A percentile compares a stretch with the other conserved stretches of the same genome.
Conservation (phyloP, 1,140 invertebrate species). For the Gerris buenoi region DNA sequence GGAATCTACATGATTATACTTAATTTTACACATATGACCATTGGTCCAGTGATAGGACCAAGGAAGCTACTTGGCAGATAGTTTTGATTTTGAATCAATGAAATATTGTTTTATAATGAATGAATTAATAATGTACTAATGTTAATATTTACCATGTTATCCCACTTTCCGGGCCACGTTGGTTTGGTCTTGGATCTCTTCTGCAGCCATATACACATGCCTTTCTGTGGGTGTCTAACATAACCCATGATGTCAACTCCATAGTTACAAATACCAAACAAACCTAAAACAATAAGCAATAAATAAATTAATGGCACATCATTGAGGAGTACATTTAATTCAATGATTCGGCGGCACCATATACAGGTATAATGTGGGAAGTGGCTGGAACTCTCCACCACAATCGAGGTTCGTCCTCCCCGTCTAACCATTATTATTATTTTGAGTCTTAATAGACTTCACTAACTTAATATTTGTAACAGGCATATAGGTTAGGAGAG, state of each 20-base stretch:
- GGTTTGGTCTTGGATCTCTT: conserved; percentile 77
- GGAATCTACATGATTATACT: neutral
- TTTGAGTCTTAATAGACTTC: no score
- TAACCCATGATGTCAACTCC: conserved; percentile 91
- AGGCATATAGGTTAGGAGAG: no score
- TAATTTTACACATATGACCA: neutral
- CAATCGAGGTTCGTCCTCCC: no score
- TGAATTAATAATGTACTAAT: conserved; percentile 15
- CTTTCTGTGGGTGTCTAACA: conserved; percentile 63
- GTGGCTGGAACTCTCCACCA: no score
- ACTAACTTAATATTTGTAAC: no score
- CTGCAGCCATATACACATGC: conserved; percentile 83
- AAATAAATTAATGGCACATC: no score
- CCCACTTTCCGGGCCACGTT: conserved; percentile 88
- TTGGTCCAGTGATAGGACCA: neutral
- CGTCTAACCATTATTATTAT: no score
- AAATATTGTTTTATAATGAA: neutral
- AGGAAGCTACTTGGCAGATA: neutral
- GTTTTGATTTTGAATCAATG: conserved; percentile 3
- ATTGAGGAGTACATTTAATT: no score
- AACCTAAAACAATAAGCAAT: no score
- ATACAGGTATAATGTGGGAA: no score
- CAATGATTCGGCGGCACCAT: no score
- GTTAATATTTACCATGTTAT: conserved; percentile 93
- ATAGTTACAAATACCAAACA: conserved; percentile 86